A percentile compares a stretch with the other conserved stretches of the same genome.
phyloP scores from a whole-genome alignment of 2,888 invertebrate species.

The Xestia ashworthii region DNA sequence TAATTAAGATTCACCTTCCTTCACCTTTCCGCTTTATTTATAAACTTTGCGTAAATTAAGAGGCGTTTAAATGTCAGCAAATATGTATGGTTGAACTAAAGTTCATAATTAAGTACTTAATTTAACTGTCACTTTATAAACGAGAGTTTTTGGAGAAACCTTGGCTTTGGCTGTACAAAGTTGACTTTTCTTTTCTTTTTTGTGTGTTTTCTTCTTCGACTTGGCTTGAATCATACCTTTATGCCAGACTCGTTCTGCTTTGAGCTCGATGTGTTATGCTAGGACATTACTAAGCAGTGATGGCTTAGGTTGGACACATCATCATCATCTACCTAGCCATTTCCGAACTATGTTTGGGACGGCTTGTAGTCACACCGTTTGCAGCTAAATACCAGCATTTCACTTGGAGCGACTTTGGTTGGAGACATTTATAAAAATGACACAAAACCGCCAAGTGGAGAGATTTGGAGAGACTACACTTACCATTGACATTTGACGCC shows the following conservation, averaged over 20 bases:
- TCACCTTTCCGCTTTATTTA: not conserved
- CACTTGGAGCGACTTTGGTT: not conserved
- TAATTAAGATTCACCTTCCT: not conserved
- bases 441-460: too few relatives aligned
- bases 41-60: not conserved
- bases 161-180: not conserved
- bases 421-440: too few relatives aligned
- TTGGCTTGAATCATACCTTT: not conserved
- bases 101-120: not conserved
- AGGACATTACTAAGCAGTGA: too few relatives aligned
- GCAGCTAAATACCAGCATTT: not conserved
- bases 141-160: not conserved
- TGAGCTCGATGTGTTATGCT: not conserved
- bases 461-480: too few relatives aligned
- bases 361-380: not conserved
- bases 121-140: not conserved
- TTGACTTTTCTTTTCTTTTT: not conserved
- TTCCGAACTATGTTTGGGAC: not conserved
- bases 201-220: too few relatives aligned
- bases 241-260: not conserved
- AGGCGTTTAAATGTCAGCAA: not conserved
- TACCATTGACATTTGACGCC: too few relatives aligned
- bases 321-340: not conserved
- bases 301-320: not conserved
- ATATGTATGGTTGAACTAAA: not conserved